These are phyloP conservation scores for Julus scandinavius DNA, from an alignment of 2,888 invertebrate species.

Conservation along the genomic window DNA sequence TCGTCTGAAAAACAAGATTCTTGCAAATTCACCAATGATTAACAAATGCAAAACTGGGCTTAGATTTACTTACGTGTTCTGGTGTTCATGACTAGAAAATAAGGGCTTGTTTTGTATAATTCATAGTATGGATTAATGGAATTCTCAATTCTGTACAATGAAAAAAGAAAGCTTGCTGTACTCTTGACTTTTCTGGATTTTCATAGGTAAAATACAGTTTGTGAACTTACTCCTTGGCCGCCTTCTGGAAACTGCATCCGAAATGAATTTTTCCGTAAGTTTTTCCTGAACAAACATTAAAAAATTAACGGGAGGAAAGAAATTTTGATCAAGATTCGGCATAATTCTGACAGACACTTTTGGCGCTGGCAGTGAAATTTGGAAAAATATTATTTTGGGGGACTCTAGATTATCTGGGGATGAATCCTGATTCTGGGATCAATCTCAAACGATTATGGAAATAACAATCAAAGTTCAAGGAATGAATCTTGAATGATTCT, in stretches of 20 bases:
- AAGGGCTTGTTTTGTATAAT: not conserved
- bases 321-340: too few species aligned
- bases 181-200: not conserved
- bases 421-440: too few species aligned
- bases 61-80: not conserved
- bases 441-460: too few species aligned
- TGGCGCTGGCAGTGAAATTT: too few species aligned
- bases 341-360: too few species aligned
- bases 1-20: not conserved
- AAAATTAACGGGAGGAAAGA: too few species aligned
- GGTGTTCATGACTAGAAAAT: not conserved
- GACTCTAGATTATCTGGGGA: too few species aligned
- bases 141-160: not conserved
- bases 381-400: too few species aligned
- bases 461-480: too few species aligned
- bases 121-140: not conserved
- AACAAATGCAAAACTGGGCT: not conserved
- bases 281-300: not conserved
- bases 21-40: not conserved
- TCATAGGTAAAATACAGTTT: not conserved
- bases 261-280: not conserved
- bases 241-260: conserved; percentile 37
- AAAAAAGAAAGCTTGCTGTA: not conserved
- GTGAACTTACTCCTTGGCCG: not conserved
- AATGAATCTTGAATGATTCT: too few species aligned